Conservation (phyloP, 1,140 invertebrate species). For the Metaphire vulgaris region DNA sequence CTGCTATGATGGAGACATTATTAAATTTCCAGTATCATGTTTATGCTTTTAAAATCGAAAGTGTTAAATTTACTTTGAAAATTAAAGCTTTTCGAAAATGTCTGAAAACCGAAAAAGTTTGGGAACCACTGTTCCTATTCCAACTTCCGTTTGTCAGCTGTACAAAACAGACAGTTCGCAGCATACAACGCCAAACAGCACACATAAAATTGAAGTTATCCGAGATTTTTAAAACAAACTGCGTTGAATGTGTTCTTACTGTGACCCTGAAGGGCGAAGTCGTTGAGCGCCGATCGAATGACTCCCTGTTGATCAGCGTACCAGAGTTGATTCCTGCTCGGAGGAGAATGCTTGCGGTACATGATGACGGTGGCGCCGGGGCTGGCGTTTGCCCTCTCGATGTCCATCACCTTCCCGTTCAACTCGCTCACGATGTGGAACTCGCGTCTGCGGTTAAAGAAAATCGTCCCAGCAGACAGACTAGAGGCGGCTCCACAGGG, state of each 20-base stretch:
- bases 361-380: constrained; percentile 1
- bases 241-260: background rate
- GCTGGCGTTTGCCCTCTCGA: background rate
- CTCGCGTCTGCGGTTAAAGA: background rate
- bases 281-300: constrained; percentile 6
- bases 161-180: background rate
- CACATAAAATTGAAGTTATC: background rate
- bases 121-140: background rate
- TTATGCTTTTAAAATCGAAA: no score
- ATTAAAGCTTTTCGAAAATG: no score
- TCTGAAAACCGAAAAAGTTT: no score
- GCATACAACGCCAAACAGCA: background rate
- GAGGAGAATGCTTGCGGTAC: background rate
- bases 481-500: no score
- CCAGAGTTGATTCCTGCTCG: constrained; percentile 10
- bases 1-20: no score
- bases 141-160: background rate
- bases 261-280: background rate
- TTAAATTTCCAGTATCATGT: no score
- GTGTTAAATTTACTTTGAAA: no score
- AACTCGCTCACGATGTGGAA: constrained; percentile 21
- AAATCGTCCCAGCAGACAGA: no score
- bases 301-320: background rate
- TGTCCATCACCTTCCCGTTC: constrained; percentile 19
- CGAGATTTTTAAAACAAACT: background rate